Evolutionary conservation across 2,888 invertebrate species (phyloP).

Genomic region (Erebia aethiops): DNA sequence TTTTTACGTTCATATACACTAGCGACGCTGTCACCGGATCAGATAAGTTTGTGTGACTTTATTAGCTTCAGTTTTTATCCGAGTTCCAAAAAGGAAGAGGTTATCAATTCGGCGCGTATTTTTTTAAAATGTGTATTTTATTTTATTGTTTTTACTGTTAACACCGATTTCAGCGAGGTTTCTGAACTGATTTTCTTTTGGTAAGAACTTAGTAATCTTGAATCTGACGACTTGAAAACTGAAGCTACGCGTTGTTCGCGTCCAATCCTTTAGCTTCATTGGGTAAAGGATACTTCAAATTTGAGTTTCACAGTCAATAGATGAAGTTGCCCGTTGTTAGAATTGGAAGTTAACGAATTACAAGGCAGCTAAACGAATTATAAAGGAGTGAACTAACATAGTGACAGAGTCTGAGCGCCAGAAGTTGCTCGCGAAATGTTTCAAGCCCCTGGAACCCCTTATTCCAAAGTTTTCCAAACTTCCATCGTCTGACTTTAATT

Average conservation of each 20-base stretch:
- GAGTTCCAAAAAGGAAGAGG: too few relatives aligned
- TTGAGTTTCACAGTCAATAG: slow-evolving; percentile 7
- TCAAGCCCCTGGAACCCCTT: slow-evolving; percentile 13
- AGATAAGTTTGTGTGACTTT: too few relatives aligned
- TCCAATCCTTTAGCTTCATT: not conserved
- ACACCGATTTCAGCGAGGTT: too few relatives aligned
- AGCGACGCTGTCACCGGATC: too few relatives aligned
- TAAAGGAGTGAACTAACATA: slow-evolving; percentile 20
- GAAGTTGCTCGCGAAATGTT: slow-evolving; percentile 18
- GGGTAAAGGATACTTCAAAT: too few relatives aligned
- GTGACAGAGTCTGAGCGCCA: slow-evolving; percentile 17
- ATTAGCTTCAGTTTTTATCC: too few relatives aligned
- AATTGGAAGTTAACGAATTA: slow-evolving; percentile 9
- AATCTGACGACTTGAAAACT: not conserved
- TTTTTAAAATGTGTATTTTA: too few relatives aligned
- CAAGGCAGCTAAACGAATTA: slow-evolving; percentile 20
- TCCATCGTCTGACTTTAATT: slow-evolving; percentile 16
- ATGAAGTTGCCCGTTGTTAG: not conserved
- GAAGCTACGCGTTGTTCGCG: not conserved
- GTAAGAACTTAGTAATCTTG: too few relatives aligned
- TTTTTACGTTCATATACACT: too few relatives aligned
- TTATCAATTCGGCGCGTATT: too few relatives aligned
- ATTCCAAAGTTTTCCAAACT: slow-evolving; percentile 17
- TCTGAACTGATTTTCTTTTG: too few relatives aligned
- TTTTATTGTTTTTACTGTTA: too few relatives aligned